Conservation (phyloP, 2,888 invertebrate genomes). For the Eucera pruinosa region DNA sequence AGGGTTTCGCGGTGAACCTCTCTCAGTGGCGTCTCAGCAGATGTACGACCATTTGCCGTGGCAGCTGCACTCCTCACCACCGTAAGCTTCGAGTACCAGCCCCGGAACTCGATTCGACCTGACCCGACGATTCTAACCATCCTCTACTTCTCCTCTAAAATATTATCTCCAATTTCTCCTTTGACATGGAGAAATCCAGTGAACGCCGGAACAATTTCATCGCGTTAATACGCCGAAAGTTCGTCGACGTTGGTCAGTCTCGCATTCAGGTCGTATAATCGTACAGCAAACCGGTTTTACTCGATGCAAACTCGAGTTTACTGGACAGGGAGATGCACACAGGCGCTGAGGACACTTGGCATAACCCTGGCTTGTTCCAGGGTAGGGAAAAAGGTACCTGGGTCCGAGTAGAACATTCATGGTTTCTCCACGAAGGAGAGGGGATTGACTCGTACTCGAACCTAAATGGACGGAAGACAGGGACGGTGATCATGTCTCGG, state of each 20-base stretch:
- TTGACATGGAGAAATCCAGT: not conserved
- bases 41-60: conserved; percentile 81
- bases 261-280: conserved; percentile 42
- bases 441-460: conserved; percentile 45
- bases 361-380: conserved; percentile 42
- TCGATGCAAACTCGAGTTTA: conserved; percentile 32
- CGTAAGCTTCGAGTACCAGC: conserved; percentile 64
- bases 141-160: not conserved
- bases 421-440: conserved; percentile 30
- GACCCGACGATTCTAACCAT: conserved; percentile 15
- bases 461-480: conserved; percentile 16
- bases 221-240: conserved; percentile 23
- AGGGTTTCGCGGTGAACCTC: conserved; percentile 47
- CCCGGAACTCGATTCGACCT: conserved; percentile 43
- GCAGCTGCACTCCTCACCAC: conserved; percentile 78
- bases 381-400: conserved; percentile 50
- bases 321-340: conserved; percentile 21
- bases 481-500: not conserved
- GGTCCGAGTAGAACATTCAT: conserved; percentile 50
- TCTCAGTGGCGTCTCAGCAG: conserved; percentile 77
- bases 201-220: not conserved
- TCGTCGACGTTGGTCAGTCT: conserved; percentile 4
- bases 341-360: conserved; percentile 49
- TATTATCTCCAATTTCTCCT: not conserved
- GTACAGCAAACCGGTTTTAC: conserved; percentile 63